Evolutionary conservation across 2,888 invertebrate genomes (phyloP), one percentile per base, ranked within the genome.

Genomic region (Scrobipalpa atriplicella): DNA sequence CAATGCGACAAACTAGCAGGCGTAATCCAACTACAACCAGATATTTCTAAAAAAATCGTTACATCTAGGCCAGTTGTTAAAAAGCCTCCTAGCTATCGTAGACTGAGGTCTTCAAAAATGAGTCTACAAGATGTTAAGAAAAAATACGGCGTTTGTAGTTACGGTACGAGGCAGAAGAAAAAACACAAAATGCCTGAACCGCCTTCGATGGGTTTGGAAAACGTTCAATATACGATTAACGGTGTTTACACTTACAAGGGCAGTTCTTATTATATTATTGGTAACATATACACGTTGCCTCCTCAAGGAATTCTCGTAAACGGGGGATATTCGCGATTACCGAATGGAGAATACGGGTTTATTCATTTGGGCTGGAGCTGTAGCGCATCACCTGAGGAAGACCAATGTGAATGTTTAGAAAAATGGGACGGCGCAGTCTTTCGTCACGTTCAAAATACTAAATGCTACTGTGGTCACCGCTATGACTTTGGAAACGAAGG

Each of bases 401-500:
- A 78, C 61, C 80, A 80, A 2, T 92, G 92, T 67, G 84, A 90
- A 73, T 92, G 92, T 72, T 18, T 84, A 11, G 82, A 84, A 67
- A 77, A 77, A 74, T 92, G 86, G 86, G 79, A 86, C 7, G 78
- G 84, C 11, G 41, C 79, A 43, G 79, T 84, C 9, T 76, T 90
- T 18, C 65, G 80, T 13, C 90, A 89, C 68, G 68, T 87, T 2
- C 83, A 82, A 72, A 70, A 69, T 16, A 82, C 79, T 29, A 92
- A 90, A 81, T 92, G 92, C 68, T 70, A 78, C 63, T 91, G 91
- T 69, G 83, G 81, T 18, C 92, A 92, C 72, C 70, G 73, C 68
- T 92, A 79, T 64, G 92, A 92, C 70, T 90, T 81, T 63, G 76
- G 79, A 11, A 85, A 90, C 66, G 87, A 89, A 68, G 89, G 85